phyloP scores from a whole-genome alignment of 2,888 invertebrate species.

The Drosophila ochracea region DNA sequence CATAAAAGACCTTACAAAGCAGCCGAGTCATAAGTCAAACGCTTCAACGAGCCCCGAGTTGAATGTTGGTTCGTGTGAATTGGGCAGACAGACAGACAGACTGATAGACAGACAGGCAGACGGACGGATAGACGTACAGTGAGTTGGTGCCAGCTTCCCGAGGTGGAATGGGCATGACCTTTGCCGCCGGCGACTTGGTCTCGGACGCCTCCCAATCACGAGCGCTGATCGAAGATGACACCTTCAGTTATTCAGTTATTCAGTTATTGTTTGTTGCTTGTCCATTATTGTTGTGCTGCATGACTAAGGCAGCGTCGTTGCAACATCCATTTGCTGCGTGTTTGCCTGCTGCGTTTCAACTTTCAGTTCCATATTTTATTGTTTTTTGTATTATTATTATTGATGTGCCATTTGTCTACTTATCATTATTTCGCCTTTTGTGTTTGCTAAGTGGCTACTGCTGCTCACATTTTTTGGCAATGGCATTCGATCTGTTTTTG shows the following conservation, averaged over 20 bases:
- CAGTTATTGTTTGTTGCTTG: slow-evolving; percentile 11
- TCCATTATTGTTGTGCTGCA: slow-evolving; percentile 25
- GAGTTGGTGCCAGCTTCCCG: slow-evolving; percentile 24
- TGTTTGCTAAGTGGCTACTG: slow-evolving; percentile 4
- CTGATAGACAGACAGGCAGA: background rate
- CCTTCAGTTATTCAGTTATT: slow-evolving; percentile 47
- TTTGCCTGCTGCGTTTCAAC: slow-evolving; percentile 14
- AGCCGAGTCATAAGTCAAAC: slow-evolving; percentile 52
- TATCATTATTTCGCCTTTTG: slow-evolving; percentile 13
- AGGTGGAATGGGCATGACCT: slow-evolving; percentile 41
- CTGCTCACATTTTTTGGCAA: slow-evolving; percentile 17
- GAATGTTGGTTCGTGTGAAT: slow-evolving; percentile 25
- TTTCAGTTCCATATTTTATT: slow-evolving; percentile 11
- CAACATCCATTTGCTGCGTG: slow-evolving; percentile 21
- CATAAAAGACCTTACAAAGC: slow-evolving; percentile 37
- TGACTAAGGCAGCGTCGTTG: slow-evolving; percentile 33
- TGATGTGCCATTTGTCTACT: slow-evolving; percentile 33
- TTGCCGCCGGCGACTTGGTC: slow-evolving; percentile 23
- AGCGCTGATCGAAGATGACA: slow-evolving; percentile 68
- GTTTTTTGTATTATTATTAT: slow-evolving; percentile 12
- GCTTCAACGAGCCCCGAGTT: slow-evolving; percentile 42
- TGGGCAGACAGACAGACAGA: background rate
- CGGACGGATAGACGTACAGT: background rate
- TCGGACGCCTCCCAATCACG: slow-evolving; percentile 59
- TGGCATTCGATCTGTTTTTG: slow-evolving; percentile 35